Percentiles rank a stretch among this genome's conserved stretches.
Evolutionary conservation across 2,888 invertebrate species (phyloP).

Genomic region (Carabus problematicus): DNA sequence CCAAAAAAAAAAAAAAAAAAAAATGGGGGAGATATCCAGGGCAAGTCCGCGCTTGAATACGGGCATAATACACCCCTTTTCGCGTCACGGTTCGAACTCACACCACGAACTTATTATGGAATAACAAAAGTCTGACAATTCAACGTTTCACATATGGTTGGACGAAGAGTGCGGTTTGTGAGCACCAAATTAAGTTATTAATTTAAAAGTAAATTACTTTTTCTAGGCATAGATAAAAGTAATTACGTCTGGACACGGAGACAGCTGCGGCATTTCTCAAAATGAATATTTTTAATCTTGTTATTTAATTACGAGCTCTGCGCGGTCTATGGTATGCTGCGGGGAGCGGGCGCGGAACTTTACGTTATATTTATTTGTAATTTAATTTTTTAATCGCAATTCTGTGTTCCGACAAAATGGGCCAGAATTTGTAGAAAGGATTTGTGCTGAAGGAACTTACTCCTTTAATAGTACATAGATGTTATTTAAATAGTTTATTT

Average conservation of each 20-base stretch:
- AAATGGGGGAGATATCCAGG: background rate
- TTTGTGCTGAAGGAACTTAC: no score
- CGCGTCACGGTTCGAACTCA: background rate
- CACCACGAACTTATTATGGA: background rate
- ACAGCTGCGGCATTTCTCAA: conserved; percentile 38
- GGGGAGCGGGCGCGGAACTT: conserved; percentile 31
- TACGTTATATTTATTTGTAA: conserved; percentile 10
- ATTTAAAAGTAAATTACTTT: conserved; percentile 39
- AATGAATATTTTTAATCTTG: conserved; percentile 40
- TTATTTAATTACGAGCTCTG: conserved; percentile 41
- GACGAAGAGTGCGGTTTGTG: conserved; percentile 17
- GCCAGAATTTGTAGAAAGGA: no score
- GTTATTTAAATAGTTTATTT: no score
- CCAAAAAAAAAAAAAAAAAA: no score
- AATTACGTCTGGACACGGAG: conserved; percentile 34
- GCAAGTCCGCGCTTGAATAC: no score
- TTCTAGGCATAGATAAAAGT: conserved; percentile 40
- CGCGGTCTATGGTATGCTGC: no score
- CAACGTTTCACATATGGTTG: conserved; percentile 15
- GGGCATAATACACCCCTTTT: no score
- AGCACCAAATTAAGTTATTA: conserved; percentile 35
- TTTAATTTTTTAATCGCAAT: no score
- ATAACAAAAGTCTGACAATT: conserved; percentile 3
- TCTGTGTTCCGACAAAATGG: no score
- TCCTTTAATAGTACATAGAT: no score